These are phyloP conservation scores for Rhineura floridana DNA, from an alignment of 2,113 vertebrate species.

Conservation along the genomic window DNA sequence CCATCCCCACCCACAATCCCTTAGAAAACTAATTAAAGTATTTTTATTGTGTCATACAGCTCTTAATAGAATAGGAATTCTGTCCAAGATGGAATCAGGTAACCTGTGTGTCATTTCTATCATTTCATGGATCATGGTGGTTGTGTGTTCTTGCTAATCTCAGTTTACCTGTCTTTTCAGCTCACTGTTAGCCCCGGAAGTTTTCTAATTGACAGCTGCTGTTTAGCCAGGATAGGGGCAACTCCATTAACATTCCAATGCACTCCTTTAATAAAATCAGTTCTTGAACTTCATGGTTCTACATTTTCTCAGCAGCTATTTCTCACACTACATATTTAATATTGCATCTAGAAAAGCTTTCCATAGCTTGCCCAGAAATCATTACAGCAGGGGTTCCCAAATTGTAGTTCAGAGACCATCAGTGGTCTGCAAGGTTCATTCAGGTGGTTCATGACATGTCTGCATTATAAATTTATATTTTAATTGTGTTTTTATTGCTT, in stretches of 20 bases:
- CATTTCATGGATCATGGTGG: not conserved
- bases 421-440: too few relatives aligned
- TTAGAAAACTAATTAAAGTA: slow-evolving; percentile 47
- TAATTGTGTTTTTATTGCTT: too few relatives aligned
- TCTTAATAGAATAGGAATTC: slow-evolving; percentile 26
- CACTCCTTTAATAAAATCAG: not conserved
- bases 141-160: not conserved
- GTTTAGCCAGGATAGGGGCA: not conserved
- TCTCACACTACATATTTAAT: not conserved
- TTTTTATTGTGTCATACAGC: slow-evolving; percentile 55
- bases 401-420: too few relatives aligned
- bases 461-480: too few relatives aligned
- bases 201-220: not conserved
- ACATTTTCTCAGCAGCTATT: not conserved
- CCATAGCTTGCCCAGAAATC: not conserved
- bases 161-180: not conserved
- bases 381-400: too few relatives aligned
- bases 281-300: not conserved
- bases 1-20: slow-evolving; percentile 37
- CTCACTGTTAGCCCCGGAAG: not conserved
- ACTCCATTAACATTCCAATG: not conserved
- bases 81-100: not conserved
- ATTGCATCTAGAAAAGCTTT: not conserved
- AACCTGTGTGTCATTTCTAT: not conserved
- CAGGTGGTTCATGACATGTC: too few relatives aligned